A percentile compares a stretch with the other conserved stretches of the same genome.
Evolutionary conservation across 64 coral and sea anemone species (phyloP).

Genomic region (Porites australiensis): DNA sequence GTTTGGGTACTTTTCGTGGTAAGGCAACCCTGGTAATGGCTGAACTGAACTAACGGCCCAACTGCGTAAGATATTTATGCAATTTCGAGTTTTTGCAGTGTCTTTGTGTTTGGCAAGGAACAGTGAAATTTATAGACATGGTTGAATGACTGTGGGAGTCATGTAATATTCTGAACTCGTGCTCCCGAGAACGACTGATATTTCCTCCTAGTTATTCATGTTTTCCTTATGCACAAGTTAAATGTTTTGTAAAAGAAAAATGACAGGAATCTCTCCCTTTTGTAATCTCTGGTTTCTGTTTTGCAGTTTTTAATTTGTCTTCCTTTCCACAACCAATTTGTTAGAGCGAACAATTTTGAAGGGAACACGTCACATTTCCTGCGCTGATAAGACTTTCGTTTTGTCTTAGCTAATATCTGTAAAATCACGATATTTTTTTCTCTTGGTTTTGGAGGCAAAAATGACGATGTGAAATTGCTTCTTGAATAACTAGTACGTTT

Average conservation of each 20-base stretch:
- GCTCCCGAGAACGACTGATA: background rate
- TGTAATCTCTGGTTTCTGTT: background rate
- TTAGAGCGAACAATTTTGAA: constrained; percentile 10
- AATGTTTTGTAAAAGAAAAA: background rate
- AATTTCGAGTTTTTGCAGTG: background rate
- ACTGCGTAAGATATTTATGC: background rate
- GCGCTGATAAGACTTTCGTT: background rate
- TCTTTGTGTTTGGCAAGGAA: background rate
- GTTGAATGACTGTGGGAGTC: constrained; percentile 1
- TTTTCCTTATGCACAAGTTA: background rate
- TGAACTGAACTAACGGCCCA: constrained; percentile 6
- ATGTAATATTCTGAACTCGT: background rate
- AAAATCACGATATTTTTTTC: background rate
- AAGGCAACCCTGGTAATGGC: background rate
- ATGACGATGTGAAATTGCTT: background rate
- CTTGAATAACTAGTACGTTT: background rate
- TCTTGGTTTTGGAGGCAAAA: background rate
- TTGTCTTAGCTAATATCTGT: background rate
- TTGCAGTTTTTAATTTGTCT: background rate
- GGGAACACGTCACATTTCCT: background rate
- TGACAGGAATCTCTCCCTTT: constrained; percentile 15
- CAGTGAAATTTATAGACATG: background rate
- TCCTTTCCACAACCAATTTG: background rate
- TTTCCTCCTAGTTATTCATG: background rate
- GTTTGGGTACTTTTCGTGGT: background rate